Evolutionary conservation across 2,888 invertebrate genomes (phyloP).

Genomic region (Lysandra coridon): DNA sequence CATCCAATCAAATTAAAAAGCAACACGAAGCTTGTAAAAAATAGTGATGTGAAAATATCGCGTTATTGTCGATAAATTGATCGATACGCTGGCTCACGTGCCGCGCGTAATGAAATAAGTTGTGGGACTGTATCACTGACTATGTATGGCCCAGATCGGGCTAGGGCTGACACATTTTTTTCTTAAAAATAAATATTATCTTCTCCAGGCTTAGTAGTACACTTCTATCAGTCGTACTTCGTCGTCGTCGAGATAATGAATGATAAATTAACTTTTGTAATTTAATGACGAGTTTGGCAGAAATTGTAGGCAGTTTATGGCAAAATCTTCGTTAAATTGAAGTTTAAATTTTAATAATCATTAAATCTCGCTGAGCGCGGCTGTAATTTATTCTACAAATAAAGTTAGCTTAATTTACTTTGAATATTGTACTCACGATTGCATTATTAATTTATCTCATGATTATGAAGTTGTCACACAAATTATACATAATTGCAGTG

Average conservation of each 20-base stretch:
- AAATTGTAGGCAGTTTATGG: not conserved
- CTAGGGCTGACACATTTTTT: conserved; percentile 33
- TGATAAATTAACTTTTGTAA: not conserved
- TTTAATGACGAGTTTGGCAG: not conserved
- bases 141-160: conserved; percentile 26
- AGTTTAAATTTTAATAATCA: not conserved
- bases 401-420: too few relatives aligned
- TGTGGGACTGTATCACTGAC: conserved; percentile 46
- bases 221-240: not conserved
- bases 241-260: not conserved
- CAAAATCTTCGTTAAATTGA: not conserved
- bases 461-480: too few relatives aligned
- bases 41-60: conserved; percentile 30
- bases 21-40: not conserved
- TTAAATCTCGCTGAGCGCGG: too few relatives aligned
- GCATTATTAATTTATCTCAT: too few relatives aligned
- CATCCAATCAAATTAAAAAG: conserved; percentile 8
- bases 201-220: not conserved
- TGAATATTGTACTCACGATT: too few relatives aligned
- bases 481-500: too few relatives aligned
- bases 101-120: conserved; percentile 56
- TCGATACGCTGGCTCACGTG: conserved; percentile 44
- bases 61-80: conserved; percentile 36
- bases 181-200: not conserved
- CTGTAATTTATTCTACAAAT: too few relatives aligned